These are phyloP conservation scores for Alca torda DNA, from an alignment of 2,797 vertebrate genomes.

Conservation along the genomic window DNA sequence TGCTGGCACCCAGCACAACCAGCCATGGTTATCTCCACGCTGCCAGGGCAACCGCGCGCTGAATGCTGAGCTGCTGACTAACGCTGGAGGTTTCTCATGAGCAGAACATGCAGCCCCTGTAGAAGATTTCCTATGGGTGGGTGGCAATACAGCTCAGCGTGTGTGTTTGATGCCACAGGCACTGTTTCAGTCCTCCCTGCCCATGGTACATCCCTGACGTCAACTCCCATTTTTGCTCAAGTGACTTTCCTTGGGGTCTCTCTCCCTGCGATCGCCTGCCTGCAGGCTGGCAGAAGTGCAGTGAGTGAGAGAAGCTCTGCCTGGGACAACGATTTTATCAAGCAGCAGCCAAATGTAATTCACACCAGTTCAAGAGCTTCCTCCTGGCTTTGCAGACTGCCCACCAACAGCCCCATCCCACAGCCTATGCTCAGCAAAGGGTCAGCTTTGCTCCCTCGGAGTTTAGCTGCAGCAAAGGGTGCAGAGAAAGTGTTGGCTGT, in stretches of 20 bases:
- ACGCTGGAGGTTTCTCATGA: not conserved
- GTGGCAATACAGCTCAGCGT: not conserved
- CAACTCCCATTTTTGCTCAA: not conserved
- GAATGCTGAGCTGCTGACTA: not conserved
- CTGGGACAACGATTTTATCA: not conserved
- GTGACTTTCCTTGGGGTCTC: not conserved
- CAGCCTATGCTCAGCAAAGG: not conserved
- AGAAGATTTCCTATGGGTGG: rapidly evolving
- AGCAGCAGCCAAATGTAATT: not conserved
- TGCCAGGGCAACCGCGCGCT: not conserved
- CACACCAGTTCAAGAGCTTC: not conserved
- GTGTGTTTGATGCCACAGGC: not conserved
- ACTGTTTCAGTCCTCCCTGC: not conserved
- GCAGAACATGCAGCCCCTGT: not conserved
- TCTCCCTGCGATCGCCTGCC: rapidly evolving
- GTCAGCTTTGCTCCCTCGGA: not conserved
- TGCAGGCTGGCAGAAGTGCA: not conserved
- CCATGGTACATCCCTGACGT: not conserved
- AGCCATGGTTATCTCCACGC: not conserved
- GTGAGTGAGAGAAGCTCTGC: not conserved
- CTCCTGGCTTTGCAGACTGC: not conserved
- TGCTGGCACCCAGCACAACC: not conserved
- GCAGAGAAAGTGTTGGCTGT: not conserved
- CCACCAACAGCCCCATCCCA: not conserved
- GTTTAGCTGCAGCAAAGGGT: not conserved